These are phyloP conservation scores for Zosterops borbonicus DNA, from an alignment of 2,113 vertebrate genomes.

Conservation along the genomic window DNA sequence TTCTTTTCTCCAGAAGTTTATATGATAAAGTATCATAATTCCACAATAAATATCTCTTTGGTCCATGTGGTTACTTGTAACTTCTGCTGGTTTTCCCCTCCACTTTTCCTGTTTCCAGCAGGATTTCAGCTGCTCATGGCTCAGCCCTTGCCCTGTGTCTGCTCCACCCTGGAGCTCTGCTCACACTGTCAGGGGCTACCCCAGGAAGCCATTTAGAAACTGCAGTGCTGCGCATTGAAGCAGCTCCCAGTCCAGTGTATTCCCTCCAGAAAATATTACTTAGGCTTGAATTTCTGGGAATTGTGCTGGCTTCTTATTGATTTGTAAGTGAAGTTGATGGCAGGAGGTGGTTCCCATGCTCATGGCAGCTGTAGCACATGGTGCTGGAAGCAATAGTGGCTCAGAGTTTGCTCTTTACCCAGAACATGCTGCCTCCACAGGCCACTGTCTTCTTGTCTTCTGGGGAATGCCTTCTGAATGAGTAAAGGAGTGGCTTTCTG, in stretches of 20 bases:
- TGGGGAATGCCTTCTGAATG: not conserved
- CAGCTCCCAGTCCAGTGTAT: not conserved
- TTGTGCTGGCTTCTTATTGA: not conserved
- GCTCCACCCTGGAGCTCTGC: not conserved
- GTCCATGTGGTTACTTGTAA: not conserved
- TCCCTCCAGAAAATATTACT: not conserved
- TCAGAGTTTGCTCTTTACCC: not conserved
- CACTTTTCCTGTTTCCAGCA: not conserved
- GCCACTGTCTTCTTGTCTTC: not conserved
- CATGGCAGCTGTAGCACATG: accelerated
- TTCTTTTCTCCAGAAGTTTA: not conserved
- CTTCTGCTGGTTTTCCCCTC: not conserved
- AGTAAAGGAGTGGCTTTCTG: too few species aligned
- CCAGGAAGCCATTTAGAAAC: not conserved
- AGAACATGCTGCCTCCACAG: not conserved
- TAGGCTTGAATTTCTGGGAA: not conserved
- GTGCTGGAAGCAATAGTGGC: not conserved
- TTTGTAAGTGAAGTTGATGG: not conserved
- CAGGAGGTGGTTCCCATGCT: not conserved
- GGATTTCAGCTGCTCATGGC: not conserved
- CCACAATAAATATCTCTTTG: not conserved
- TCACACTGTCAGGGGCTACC: not conserved
- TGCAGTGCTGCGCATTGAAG: not conserved
- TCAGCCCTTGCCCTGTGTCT: not conserved
- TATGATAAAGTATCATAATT: not conserved